These are phyloP conservation scores for Otis tarda DNA, from an alignment of 2,113 vertebrate genomes.

Conservation along the genomic window DNA sequence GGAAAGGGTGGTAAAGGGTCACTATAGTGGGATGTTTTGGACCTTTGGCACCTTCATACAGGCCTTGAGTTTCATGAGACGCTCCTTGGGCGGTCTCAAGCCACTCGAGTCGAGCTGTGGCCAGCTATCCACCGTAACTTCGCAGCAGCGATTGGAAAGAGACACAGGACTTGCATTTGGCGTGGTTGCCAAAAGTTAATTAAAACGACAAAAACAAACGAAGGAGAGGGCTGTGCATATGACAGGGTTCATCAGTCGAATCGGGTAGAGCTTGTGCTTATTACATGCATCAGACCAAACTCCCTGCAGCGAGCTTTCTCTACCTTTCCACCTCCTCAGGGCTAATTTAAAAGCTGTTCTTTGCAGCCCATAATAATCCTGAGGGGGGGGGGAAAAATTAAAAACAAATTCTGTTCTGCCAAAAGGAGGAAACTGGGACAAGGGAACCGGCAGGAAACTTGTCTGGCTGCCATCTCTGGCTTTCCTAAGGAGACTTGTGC, in stretches of 20 bases:
- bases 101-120: background rate
- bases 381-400: background rate
- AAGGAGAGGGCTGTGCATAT: background rate
- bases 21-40: rapidly evolving
- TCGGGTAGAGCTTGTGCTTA: background rate
- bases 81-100: background rate
- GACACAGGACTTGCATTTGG: rapidly evolving
- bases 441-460: background rate
- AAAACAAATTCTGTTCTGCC: background rate
- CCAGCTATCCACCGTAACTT: background rate
- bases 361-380: background rate
- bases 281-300: background rate
- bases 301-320: background rate
- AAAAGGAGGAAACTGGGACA: slow-evolving; percentile 5
- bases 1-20: background rate
- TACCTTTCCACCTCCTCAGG: slow-evolving; percentile 10
- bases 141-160: background rate
- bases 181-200: background rate
- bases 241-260: background rate
- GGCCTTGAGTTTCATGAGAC: background rate
- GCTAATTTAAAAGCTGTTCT: slow-evolving; percentile 53
- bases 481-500: background rate
- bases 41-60: background rate
- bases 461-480: background rate
- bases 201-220: slow-evolving; percentile 21